These are phyloP conservation scores for Drosophila paracracens DNA, from an alignment of 2,888 invertebrate genomes.

Conservation along the genomic window DNA sequence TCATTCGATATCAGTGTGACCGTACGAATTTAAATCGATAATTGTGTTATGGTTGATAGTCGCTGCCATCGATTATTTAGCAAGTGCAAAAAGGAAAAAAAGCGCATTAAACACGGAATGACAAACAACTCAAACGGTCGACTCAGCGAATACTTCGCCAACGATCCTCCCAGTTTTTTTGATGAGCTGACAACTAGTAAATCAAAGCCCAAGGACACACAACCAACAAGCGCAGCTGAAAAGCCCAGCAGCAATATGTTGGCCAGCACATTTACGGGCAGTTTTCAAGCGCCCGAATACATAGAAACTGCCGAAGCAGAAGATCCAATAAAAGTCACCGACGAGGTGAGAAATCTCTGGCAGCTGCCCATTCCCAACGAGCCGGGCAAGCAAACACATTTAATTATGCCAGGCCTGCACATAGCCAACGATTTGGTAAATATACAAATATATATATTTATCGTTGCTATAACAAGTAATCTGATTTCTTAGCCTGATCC, in stretches of 20 bases:
- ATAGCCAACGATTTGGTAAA: slow-evolving; percentile 93
- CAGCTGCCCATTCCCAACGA: slow-evolving; percentile 62
- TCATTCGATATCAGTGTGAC: background rate
- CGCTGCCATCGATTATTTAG: slow-evolving; percentile 25
- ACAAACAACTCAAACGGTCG: slow-evolving; percentile 61
- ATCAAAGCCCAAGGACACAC: slow-evolving; percentile 23
- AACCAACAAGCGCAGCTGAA: slow-evolving; percentile 7
- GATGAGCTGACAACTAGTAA: slow-evolving; percentile 81
- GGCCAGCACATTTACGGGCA: slow-evolving; percentile 79
- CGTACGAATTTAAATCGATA: slow-evolving; percentile 6
- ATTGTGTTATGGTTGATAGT: background rate
- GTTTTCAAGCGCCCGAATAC: slow-evolving; percentile 82
- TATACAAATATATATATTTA: background rate
- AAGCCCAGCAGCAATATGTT: slow-evolving; percentile 51
- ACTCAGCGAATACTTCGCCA: slow-evolving; percentile 85
- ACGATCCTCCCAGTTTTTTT: slow-evolving; percentile 85
- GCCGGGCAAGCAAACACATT: slow-evolving; percentile 86
- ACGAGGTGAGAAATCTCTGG: slow-evolving; percentile 84
- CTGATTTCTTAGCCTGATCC: slow-evolving; percentile 88
- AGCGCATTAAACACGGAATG: slow-evolving; percentile 47
- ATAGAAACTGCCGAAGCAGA: slow-evolving; percentile 76
- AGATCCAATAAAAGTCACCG: slow-evolving; percentile 80
- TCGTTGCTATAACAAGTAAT: slow-evolving; percentile 25
- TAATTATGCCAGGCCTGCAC: slow-evolving; percentile 94
- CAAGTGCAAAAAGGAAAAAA: slow-evolving; percentile 19